These are phyloP conservation scores for Cyprinus carpio DNA, from an alignment of 2,113 vertebrate genomes.

Conservation along the genomic window DNA sequence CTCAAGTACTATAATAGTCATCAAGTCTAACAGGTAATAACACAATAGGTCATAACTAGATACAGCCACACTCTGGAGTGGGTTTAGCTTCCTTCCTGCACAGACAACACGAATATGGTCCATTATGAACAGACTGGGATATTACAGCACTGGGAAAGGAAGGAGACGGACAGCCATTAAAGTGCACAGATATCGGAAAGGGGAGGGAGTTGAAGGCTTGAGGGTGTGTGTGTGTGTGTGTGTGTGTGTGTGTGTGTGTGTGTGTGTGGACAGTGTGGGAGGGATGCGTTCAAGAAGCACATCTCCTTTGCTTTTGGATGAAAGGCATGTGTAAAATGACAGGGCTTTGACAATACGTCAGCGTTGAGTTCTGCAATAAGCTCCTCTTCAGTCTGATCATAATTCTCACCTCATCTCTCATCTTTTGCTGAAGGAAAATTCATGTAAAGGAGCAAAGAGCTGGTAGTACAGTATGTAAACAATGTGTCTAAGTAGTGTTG, in stretches of 20 bases:
- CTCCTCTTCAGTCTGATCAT: constrained; percentile 8
- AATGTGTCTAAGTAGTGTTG: not conserved
- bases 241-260: not conserved
- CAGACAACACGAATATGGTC: constrained; percentile 60
- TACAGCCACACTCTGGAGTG: constrained; percentile 12
- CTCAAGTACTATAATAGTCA: constrained; percentile 30
- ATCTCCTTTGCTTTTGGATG: not conserved
- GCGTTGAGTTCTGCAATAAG: not conserved
- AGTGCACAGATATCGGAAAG: constrained; percentile 15
- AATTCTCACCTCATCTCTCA: constrained; percentile 1
- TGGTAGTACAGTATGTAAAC: not conserved
- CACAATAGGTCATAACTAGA: constrained; percentile 40
- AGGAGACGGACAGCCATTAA: constrained; percentile 62
- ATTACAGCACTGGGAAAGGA: constrained; percentile 58
- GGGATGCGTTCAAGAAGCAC: not conserved
- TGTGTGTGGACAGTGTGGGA: constrained; percentile 11
- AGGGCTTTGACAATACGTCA: not conserved
- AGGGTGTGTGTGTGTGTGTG: not conserved
- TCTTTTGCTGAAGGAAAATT: not conserved
- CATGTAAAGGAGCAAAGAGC: not conserved
- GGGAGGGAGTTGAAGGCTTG: constrained; percentile 64
- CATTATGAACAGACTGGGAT: constrained; percentile 52
- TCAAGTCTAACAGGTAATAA: constrained; percentile 35
- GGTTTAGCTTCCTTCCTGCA: constrained; percentile 56
- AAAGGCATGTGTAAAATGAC: not conserved